phyloP scores from a whole-genome alignment of 2,888 invertebrate species.

The Dorcus hopei region DNA sequence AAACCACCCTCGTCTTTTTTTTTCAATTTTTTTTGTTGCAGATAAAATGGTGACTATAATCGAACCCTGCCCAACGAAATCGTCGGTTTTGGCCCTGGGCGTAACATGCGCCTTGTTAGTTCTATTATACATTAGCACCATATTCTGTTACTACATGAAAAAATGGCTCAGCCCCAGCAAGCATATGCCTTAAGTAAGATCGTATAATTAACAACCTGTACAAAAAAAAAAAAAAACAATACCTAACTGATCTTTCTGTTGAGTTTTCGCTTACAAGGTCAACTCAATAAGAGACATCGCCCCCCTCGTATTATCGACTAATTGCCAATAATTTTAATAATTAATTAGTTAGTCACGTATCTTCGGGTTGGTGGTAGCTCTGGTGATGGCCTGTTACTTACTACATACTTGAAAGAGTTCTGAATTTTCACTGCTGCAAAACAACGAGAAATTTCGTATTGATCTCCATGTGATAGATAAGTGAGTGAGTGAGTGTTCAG shows the following conservation, averaged over 20 bases:
- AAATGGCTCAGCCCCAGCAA: constrained; percentile 86
- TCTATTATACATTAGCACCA: constrained; percentile 84
- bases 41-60: constrained; percentile 82
- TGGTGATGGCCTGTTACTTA: constrained; percentile 33
- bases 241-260: constrained; percentile 33
- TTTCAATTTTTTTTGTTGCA: constrained; percentile 47
- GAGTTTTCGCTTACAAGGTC: constrained; percentile 30
- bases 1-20: no score
- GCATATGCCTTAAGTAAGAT: constrained; percentile 60
- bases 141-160: constrained; percentile 91
- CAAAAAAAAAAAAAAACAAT: constrained; percentile 3
- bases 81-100: constrained; percentile 85
- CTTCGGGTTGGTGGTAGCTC: constrained; percentile 43
- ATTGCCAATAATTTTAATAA: constrained; percentile 21
- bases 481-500: background rate
- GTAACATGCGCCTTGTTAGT: constrained; percentile 88
- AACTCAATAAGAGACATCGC: constrained; percentile 30
- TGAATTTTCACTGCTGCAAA: constrained; percentile 16
- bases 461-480: background rate
- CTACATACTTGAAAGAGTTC: background rate
- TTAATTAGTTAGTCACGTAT: constrained; percentile 24
- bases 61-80: constrained; percentile 88
- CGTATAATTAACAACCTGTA: constrained; percentile 8
- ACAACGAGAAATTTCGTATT: background rate
- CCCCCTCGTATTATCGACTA: constrained; percentile 20